Conservation (phyloP, 2,797 vertebrate species). For the Cyprinella venusta region DNA sequence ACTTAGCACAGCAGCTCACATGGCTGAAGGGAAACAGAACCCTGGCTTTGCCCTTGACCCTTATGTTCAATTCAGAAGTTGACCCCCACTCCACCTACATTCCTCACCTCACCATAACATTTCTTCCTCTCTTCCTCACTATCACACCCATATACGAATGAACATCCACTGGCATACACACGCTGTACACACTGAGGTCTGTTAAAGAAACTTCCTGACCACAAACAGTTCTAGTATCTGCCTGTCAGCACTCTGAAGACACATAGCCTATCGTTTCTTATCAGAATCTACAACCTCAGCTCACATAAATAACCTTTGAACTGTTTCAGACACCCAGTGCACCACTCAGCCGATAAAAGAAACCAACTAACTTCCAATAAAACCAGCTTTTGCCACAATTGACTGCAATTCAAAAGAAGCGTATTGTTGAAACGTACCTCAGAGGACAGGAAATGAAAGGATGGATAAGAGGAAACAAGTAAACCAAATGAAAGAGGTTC, state of each 20-base stretch:
- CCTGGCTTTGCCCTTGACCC: neutral
- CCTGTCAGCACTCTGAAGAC: slow-evolving; percentile 41
- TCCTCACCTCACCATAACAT: slow-evolving; percentile 1
- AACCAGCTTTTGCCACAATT: slow-evolving; percentile 18
- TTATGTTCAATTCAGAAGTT: slow-evolving; percentile 9
- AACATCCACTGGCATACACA: neutral
- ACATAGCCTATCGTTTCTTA: neutral
- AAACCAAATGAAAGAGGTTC: slow-evolving; percentile 43
- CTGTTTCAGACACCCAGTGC: slow-evolving; percentile 13
- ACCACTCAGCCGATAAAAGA: slow-evolving; percentile 20
- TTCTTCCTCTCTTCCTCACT: neutral
- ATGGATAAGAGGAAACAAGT: slow-evolving; percentile 67
- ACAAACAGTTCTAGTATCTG: slow-evolving; percentile 20
- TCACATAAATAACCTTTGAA: slow-evolving; percentile 36
- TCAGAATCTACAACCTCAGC: slow-evolving; percentile 23
- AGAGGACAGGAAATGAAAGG: slow-evolving; percentile 70
- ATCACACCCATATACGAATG: slow-evolving; percentile 15
- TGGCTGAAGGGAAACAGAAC: slow-evolving; percentile 48
- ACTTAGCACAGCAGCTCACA: slow-evolving; percentile 12
- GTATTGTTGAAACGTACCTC: slow-evolving; percentile 7
- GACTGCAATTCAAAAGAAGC: slow-evolving; percentile 2
- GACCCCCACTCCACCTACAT: slow-evolving; percentile 36
- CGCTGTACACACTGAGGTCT: slow-evolving; percentile 6
- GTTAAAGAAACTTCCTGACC: slow-evolving; percentile 48
- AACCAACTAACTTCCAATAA: neutral